Base-by-base conservation (phyloP, 2,113 vertebrate species). In the Hyperoodon ampullatus region DNA sequence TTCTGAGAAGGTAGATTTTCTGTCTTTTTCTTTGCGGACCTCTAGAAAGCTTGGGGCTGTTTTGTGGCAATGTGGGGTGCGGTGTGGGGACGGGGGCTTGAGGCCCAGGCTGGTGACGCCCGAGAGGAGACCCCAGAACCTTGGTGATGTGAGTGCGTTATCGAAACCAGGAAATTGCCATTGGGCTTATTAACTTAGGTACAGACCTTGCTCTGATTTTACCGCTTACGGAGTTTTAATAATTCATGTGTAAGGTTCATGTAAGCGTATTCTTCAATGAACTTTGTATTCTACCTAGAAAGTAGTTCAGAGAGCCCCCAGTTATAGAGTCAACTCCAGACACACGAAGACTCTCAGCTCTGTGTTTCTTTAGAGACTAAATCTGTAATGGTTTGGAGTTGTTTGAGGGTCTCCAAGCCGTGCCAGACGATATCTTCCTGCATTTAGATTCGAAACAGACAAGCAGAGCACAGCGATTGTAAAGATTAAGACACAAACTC, bases 1-100 rank as follows among this genome's bases (percentile, higher is more conserved):
- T 95, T 86, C 50, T 10, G 96, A 83, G 93, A 80, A 82, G 72
- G 65, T 19, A 47, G 42, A 39, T 28, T 58, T 58, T 42, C 33
- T 84, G 71, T 4, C 21, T 28, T 44, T 60, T 63, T 33, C 15
- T 81, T 28, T 18, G 58, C 26, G 74, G n/a, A 9, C 10, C 3
- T 74, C 74, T n/a, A 60, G 89, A 30, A 23, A 18, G 35, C 35
- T 42, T 14, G 16, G 33, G 58, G 9, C 24, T 35, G 1, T 72
- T 58, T 26, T 85, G 26, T 65, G 84, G 78, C 21, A 21, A 11
- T 19, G 50, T n/a, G 1, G 47, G 2, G 42, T 60, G 55, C 18
- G 55, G 55, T 8, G 55, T 18, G 18, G 55, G 55, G 55, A 55
- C 55, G 21, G 55, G 55, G 55, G 55, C 18, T 58, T 58, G 16